Conservation (phyloP, 2,113 vertebrate genomes). For the Symphodus melops region DNA sequence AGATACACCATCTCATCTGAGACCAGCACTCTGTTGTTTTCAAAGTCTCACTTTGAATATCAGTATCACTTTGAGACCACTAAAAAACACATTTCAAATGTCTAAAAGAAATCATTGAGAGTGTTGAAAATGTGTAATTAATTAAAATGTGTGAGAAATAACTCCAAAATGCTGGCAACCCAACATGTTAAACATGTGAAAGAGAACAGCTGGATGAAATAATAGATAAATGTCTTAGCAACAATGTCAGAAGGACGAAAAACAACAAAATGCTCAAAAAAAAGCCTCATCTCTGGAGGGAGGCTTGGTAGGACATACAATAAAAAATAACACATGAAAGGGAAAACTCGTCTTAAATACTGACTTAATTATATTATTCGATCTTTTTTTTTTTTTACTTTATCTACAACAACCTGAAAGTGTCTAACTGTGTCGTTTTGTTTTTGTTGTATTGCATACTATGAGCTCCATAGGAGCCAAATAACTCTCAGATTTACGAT, state of each 20-base stretch:
- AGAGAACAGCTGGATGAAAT: neutral
- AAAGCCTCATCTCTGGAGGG: neutral
- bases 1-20: neutral
- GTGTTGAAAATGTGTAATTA: neutral
- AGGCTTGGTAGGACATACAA: neutral
- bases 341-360: neutral
- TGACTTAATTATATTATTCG: neutral
- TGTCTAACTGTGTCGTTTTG: neutral
- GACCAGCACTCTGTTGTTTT: neutral
- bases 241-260: neutral
- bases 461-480: neutral
- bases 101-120: neutral
- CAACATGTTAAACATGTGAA: neutral
- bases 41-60: neutral
- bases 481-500: neutral
- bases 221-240: neutral
- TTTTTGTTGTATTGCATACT: neutral
- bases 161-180: neutral
- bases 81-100: neutral
- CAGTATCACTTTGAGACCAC: too few relatives aligned
- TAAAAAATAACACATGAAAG: too few relatives aligned
- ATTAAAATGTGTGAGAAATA: neutral
- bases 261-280: neutral
- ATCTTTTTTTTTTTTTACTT: too few relatives aligned
- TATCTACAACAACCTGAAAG: too few relatives aligned